Evolutionary conservation across 2,113 vertebrate species (phyloP).

Genomic region (Mustelus asterias): DNA sequence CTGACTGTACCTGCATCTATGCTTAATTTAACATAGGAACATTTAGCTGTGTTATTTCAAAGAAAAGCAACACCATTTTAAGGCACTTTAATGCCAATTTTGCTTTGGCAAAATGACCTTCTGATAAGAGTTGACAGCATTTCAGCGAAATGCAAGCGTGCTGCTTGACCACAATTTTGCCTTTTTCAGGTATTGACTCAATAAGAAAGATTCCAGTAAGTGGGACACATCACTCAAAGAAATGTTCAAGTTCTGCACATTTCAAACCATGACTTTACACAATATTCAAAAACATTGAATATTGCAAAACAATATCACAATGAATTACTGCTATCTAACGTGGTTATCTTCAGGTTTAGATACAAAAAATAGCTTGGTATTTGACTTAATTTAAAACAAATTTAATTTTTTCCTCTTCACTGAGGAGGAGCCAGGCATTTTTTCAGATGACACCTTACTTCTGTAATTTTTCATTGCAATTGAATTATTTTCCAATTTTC

Average conservation of each 20-base stretch:
- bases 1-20: neutral
- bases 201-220: neutral
- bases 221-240: neutral
- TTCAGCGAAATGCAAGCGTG: neutral
- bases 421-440: neutral
- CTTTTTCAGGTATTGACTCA: neutral
- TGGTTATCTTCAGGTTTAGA: neutral
- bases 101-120: neutral
- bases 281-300: neutral
- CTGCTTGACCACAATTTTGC: neutral
- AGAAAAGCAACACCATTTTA: neutral
- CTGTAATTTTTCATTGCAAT: neutral
- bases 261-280: neutral
- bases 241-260: neutral
- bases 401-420: neutral
- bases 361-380: neutral
- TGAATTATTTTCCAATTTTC: neutral
- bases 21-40: neutral
- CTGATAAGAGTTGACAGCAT: neutral
- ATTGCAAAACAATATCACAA: neutral
- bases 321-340: neutral
- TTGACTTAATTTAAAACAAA: neutral
- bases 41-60: constrained; percentile 3
- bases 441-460: neutral
- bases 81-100: neutral